Conservation (phyloP, 2,113 vertebrate genomes). For the Mola mola region DNA sequence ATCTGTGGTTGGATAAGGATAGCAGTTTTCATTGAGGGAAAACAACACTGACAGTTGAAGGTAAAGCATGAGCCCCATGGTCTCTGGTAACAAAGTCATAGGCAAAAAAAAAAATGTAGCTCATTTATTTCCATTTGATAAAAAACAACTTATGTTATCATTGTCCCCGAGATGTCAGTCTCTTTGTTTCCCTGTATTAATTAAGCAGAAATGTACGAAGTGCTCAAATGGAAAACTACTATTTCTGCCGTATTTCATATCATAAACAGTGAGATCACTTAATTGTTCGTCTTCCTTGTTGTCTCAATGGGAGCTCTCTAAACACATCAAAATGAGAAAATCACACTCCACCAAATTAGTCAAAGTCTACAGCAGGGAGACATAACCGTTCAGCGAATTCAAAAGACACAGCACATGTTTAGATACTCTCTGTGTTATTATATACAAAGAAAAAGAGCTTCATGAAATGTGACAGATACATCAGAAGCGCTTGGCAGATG, state of each 20-base stretch:
- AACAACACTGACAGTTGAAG: neutral
- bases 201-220: slow-evolving; percentile 9
- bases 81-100: neutral
- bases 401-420: neutral
- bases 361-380: slow-evolving; percentile 53
- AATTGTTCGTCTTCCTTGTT: slow-evolving; percentile 17
- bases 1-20: neutral
- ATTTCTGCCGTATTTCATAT: slow-evolving; percentile 5
- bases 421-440: neutral
- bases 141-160: slow-evolving; percentile 15
- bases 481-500: slow-evolving; percentile 72
- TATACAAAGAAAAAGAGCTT: slow-evolving; percentile 58
- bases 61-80: neutral
- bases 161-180: neutral
- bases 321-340: slow-evolving; percentile 59
- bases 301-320: slow-evolving; percentile 21
- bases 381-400: slow-evolving; percentile 47
- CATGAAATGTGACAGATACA: slow-evolving; percentile 79
- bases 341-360: slow-evolving; percentile 50
- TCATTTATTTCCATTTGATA: slow-evolving; percentile 20
- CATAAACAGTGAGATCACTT: too few relatives aligned
- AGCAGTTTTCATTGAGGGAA: neutral
- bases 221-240: neutral
- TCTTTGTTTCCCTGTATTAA: slow-evolving; percentile 19
- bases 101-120: neutral